Evolutionary conservation across 2,113 vertebrate species (phyloP).

Genomic region (Microtus ochrogaster): DNA sequence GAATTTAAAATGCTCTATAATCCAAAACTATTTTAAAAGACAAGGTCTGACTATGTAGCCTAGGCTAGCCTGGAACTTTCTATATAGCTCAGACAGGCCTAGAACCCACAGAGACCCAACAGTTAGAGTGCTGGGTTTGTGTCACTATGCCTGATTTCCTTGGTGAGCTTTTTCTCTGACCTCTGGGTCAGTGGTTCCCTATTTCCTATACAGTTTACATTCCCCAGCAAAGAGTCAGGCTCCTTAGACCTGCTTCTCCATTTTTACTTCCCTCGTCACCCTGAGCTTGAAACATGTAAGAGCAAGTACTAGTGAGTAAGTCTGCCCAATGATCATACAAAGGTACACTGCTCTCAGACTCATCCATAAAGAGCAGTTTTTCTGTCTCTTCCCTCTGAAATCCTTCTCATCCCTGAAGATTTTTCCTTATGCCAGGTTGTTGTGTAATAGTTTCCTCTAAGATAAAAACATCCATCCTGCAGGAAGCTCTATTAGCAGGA

Average conservation of each 20-base stretch:
- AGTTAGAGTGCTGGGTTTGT: background rate
- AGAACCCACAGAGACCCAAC: background rate
- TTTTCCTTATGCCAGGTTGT: background rate
- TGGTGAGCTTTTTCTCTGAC: background rate
- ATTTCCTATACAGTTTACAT: background rate
- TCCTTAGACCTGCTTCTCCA: background rate
- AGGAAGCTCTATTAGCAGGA: background rate
- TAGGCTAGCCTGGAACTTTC: background rate
- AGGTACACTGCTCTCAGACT: background rate
- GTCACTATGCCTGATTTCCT: background rate
- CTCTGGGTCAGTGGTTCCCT: background rate
- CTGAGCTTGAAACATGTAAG: background rate
- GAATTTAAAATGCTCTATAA: background rate
- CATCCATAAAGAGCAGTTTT: background rate
- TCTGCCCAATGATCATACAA: accelerated
- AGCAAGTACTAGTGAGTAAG: background rate
- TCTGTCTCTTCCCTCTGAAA: background rate
- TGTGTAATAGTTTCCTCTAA: background rate
- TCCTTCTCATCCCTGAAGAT: background rate
- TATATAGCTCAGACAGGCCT: background rate
- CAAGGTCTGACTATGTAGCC: background rate
- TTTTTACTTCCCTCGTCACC: background rate
- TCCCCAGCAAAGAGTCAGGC: background rate
- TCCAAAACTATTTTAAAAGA: background rate
- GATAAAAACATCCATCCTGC: background rate